phyloP scores from a whole-genome alignment of 1,140 invertebrate genomes.

The Saxidomus purpurata region DNA sequence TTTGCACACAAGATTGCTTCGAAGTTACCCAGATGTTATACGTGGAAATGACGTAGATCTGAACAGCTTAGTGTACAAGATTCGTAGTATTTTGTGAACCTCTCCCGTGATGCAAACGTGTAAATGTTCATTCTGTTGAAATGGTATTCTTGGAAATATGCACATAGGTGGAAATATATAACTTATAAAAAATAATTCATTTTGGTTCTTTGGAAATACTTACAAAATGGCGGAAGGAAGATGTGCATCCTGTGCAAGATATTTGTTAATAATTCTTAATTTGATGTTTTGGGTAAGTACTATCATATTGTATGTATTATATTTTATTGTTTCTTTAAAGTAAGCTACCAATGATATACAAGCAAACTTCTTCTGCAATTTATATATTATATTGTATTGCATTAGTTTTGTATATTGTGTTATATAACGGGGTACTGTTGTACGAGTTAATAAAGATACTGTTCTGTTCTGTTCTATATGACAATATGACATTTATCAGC shows the following conservation, averaged over 20 bases:
- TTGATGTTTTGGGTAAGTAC: constrained; percentile 58
- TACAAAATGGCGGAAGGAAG: constrained; percentile 60
- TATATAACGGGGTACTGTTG: too few relatives aligned
- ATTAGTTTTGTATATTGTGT: too few relatives aligned
- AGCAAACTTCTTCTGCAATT: too few relatives aligned
- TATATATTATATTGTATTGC: too few relatives aligned
- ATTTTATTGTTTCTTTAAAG: too few relatives aligned
- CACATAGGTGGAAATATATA: background rate
- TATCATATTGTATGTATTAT: too few relatives aligned
- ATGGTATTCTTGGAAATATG: background rate
- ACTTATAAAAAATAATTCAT: background rate
- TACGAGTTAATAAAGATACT: too few relatives aligned
- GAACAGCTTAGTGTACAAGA: background rate
- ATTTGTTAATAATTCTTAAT: constrained; percentile 53
- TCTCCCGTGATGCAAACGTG: background rate
- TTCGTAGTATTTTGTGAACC: background rate
- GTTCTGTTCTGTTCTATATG: too few relatives aligned
- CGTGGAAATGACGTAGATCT: constrained; percentile 25
- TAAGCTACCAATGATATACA: too few relatives aligned
- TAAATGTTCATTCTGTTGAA: background rate
- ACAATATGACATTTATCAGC: too few relatives aligned
- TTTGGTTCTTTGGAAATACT: background rate
- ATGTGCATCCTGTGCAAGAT: constrained; percentile 50
- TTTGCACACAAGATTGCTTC: background rate
- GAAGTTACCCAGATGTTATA: constrained; percentile 7